Base-by-base conservation (phyloP, 1,140 invertebrate genomes). In the Arion vulgaris region DNA sequence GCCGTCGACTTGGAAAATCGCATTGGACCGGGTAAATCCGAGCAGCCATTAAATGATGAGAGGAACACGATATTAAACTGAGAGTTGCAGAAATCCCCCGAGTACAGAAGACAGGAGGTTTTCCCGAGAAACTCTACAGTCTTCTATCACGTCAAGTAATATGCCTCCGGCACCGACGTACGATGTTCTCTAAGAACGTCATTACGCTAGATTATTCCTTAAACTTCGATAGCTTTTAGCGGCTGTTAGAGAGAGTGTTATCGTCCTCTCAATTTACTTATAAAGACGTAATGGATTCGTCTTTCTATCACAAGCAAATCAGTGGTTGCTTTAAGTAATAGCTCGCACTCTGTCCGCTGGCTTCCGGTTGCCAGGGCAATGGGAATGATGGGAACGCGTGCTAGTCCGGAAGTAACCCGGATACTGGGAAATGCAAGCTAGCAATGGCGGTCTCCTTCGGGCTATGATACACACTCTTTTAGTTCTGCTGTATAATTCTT, bases 261-360 rank as follows among this genome's bases (percentile, higher is more conserved):
- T 81, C 80, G 72, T 81, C 80, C 66, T 32, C 80, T 81, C 80
- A 81, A 74, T 81, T 81, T 81, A 81, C 80, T 74, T 81, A 81
- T 81, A 81, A 81, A 57, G 80, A 74, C 45, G 80, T 73, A 81
- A 81, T 81, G 80, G 80, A 81, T 74, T 81, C 78, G 39, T 80
- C 78, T 73, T 81, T 73, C 80, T 74, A 81, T 53, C 80, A 74
- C 19, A 28, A 45, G 49, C 34, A 81, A 81, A 81, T 81, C 80
- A 81, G 80, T 53, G 68, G 34, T 51, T 80, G 80, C 72, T 81
- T 81, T 73, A 74, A 81, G 80, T 73, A 81, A 81, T 73, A 81
- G 71, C 80, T 81, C 71, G 80, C 69, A 73, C 80, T 81, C 80
- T 81, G 80, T 74, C 69, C 28, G 36, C 28, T 32, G 0, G 41